Percentiles rank a stretch among this genome's conserved stretches.
These are phyloP conservation scores for Nannospalax galili DNA, from an alignment of 2,113 vertebrate genomes.

Conservation along the genomic window DNA sequence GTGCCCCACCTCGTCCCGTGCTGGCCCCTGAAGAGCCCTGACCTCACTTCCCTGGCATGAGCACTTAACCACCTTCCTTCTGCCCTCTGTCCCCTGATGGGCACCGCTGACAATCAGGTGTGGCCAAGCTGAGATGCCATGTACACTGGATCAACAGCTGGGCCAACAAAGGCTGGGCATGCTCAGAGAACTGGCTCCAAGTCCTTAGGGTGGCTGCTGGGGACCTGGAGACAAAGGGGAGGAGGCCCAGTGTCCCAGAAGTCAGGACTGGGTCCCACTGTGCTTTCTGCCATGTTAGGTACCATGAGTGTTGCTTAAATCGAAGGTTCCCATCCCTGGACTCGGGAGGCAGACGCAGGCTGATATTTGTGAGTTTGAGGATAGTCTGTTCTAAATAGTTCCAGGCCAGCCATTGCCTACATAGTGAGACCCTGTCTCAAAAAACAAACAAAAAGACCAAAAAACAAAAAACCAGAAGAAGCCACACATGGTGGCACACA, in stretches of 20 bases:
- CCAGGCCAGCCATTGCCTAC: too few species aligned
- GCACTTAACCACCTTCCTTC: too few species aligned
- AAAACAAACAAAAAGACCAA: too few species aligned
- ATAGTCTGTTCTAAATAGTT: too few species aligned
- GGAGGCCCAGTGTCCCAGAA: too few species aligned
- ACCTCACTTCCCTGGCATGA: too few species aligned
- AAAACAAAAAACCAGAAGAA: too few species aligned
- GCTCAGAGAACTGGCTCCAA: background rate
- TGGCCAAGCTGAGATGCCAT: accelerated
- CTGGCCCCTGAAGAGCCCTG: background rate
- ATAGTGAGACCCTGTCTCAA: too few species aligned
- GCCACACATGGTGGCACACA: too few species aligned
- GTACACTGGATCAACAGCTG: accelerated
- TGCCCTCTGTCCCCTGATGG: accelerated
- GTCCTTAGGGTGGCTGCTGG: background rate
- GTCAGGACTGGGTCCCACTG: background rate
- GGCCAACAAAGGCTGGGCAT: background rate
- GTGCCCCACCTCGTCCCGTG: accelerated
- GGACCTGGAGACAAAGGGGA: background rate
- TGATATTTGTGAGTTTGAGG: too few species aligned
- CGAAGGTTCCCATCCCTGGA: background rate
- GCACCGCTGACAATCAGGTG: too few species aligned
- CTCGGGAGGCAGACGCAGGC: too few species aligned
- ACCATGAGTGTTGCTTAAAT: background rate
- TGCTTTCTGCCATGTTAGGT: accelerated